Evolutionary conservation across 2,888 invertebrate species (phyloP), one percentile per base, ranked within the genome.

Genomic region (Carterocephalus palaemon): DNA sequence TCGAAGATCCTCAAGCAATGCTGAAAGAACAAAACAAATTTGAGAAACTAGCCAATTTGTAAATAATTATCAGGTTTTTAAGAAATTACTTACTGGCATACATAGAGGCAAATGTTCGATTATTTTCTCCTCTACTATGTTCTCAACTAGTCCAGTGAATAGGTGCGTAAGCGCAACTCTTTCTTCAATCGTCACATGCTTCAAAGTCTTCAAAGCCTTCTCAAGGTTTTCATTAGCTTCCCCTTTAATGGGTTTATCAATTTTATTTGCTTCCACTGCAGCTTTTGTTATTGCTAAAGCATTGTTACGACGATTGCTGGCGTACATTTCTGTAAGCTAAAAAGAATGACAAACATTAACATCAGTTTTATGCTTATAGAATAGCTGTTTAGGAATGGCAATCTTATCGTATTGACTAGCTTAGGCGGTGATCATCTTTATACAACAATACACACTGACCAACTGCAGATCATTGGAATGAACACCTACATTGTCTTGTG

Each of bases 61-160:
- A 24, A 19, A 7, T 26, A 19, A 33, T 8, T 16, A 4, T n/a
- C n/a, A n/a, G n/a, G n/a, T n/a, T n/a, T n/a, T n/a, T 3, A 10
- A 8, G 3, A n/a, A 23, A 1, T 28, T 29, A 29, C 42, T 12
- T 43, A 43, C 42, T 5, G 34, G 20, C 15, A 15, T 22, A 13
- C 28, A 36, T 20, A 22, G 9, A 7, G 28, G 28, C 20, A 43
- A n/a, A 2, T 12, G 6, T 6, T 43, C 20, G 20, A 22, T 17
- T 16, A 43, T 7, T 12, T 43, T 43, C 8, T 36, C 19, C 20
- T 43, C 42, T 20, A 43, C 3, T 16, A 43, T 22, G 3, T 22
- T 22, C 22, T 28, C 36, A 22, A 43, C 36, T 3, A 43, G 34
- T 16, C 36, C 36, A 36, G 34, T 34, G 16, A 36, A 43, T 10